Percentiles rank a stretch among this genome's conserved stretches.
Evolutionary conservation across 2,888 invertebrate genomes (phyloP).

Genomic region (Aphidius colemani): DNA sequence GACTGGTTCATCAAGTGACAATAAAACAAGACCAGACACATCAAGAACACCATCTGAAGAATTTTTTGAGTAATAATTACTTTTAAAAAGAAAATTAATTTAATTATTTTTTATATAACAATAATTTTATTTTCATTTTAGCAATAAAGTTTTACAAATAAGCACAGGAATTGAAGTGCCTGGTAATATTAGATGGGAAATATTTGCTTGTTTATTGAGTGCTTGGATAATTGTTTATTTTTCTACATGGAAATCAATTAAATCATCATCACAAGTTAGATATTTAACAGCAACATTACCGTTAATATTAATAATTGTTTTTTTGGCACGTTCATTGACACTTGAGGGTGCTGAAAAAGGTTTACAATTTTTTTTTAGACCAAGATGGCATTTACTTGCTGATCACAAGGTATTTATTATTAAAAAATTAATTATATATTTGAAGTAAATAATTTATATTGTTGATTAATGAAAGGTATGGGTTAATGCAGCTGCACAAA

Average conservation of each 20-base stretch:
- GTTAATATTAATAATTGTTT: constrained; percentile 83
- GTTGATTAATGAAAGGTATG: constrained; percentile 68
- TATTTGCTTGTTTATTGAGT: constrained; percentile 85
- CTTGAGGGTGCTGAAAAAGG: constrained; percentile 87
- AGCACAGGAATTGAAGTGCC: constrained; percentile 82
- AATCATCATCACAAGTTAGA: constrained; percentile 86
- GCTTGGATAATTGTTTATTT: constrained; percentile 96
- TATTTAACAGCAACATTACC: constrained; percentile 94
- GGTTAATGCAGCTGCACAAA: constrained; percentile 90
- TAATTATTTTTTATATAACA: constrained; percentile 9
- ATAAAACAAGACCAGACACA: constrained; percentile 71
- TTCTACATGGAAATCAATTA: constrained; percentile 94
- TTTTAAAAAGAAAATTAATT: constrained; percentile 1
- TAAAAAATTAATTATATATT: neutral
- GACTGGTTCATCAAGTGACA: constrained; percentile 66
- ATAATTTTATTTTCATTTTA: constrained; percentile 57
- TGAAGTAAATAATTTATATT: too few relatives aligned
- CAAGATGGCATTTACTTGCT: constrained; percentile 80
- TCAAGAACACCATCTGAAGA: constrained; percentile 88
- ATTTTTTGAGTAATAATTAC: constrained; percentile 81
- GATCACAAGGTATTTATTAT: constrained; percentile 73
- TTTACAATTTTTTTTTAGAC: constrained; percentile 84
- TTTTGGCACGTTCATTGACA: constrained; percentile 86
- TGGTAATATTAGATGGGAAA: constrained; percentile 83
- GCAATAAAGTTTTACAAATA: constrained; percentile 84